A percentile compares a stretch with the other conserved stretches of the same genome.
Conservation (phyloP, 2,888 invertebrate species). For the Lasioglossum zephyrum region DNA sequence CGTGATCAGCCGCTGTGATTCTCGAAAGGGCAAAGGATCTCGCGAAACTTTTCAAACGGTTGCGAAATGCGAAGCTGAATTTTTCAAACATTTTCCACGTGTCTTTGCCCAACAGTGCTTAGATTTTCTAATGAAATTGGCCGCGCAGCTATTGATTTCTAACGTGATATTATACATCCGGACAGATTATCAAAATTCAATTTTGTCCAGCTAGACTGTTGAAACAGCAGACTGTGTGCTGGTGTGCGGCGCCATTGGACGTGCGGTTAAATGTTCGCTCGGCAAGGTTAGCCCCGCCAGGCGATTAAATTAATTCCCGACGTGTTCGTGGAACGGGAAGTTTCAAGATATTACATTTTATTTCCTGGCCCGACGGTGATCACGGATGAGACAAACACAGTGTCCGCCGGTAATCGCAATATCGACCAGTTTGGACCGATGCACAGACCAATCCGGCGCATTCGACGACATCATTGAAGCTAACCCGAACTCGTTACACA, state of each 20-base stretch:
- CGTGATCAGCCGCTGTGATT: constrained; percentile 14
- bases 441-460: constrained; percentile 53
- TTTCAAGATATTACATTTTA: constrained; percentile 47
- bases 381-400: constrained; percentile 29
- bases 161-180: neutral
- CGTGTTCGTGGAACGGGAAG: constrained; percentile 20
- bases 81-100: neutral
- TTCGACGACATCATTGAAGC: constrained; percentile 37
- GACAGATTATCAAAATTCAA: neutral
- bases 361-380: constrained; percentile 20
- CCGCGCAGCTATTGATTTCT: neutral
- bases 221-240: neutral
- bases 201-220: neutral
- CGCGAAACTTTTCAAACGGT: neutral
- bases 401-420: constrained; percentile 53
- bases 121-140: neutral
- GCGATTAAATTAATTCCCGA: constrained; percentile 36
- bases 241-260: neutral
- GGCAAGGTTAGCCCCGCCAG: neutral
- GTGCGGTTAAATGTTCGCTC: constrained; percentile 3
- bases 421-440: constrained; percentile 55
- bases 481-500: constrained; percentile 51
- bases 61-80: neutral
- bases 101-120: neutral
- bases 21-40: neutral